Base-by-base conservation (phyloP, 2,797 vertebrate species). In the Urosaurus nigricauda region DNA sequence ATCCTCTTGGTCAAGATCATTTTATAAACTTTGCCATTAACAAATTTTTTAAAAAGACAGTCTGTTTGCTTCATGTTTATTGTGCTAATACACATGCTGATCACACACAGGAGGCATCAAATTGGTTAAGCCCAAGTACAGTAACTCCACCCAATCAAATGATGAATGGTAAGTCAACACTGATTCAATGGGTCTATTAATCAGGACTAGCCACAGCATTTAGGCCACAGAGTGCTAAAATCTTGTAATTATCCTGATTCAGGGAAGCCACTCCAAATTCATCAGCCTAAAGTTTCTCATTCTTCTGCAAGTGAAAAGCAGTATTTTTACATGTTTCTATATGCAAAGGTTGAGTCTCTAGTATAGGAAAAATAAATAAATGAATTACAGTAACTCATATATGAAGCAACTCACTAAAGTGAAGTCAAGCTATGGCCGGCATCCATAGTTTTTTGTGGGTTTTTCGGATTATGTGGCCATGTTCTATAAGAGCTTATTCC, bases 281-380 rank as follows among this genome's bases (percentile, higher is more conserved):
- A 68, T 16, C 47, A 5, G 7, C 17, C 47, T 78, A 40, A 78
- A 79, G 29, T 35, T n/a, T 47, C 56, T 40, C 9, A 17, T 63
- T 71, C 4, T 60, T 37, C 37, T 43, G 63, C 51, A 24, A 40
- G n/a, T 58, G 75, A 24, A 79, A 80, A 26, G 17, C n/a, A 32
- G 17, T 1, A 43, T 21, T 37, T 35, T 37, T 60, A 32, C 16
- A 26, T 81, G 35, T 89, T n/a, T 13, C 87, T 86, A 75, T 85
- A 79, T 85, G 65, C 90, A 84, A 92, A 87, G 88, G 81, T 88
- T 88, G 89, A 94, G 92, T 83, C 79, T 85, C n/a, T 82, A 90
- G 89, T 87, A 85, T n/a, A 94, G 85, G 83, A 91, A 93, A 89
- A 79, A 35, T 80, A 81, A 58, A 94, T 93, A 90, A 85, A 93